A percentile compares a stretch with the other conserved stretches of the same genome.
phyloP scores from a whole-genome alignment of 2,797 vertebrate genomes.

The Enteromius fasciolatus region DNA sequence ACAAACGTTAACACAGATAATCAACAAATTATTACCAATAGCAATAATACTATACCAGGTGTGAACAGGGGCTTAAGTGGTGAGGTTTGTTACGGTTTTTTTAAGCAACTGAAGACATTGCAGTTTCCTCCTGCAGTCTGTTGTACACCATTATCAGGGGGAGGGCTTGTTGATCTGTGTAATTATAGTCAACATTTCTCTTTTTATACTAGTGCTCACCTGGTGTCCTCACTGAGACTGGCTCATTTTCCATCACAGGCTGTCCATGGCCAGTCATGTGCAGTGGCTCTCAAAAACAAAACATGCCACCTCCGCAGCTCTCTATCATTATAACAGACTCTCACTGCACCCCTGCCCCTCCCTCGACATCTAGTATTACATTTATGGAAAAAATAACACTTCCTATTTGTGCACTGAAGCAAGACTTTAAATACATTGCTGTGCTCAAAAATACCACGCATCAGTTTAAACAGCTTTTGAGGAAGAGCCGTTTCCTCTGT shows the following conservation, averaged over 20 bases:
- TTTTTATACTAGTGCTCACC: slow-evolving; percentile 50
- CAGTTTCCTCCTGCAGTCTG: neutral
- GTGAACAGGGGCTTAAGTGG: neutral
- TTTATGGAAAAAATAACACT: slow-evolving; percentile 60
- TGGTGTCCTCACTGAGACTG: slow-evolving; percentile 50
- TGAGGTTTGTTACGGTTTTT: neutral
- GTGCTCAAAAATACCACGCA: slow-evolving; percentile 54
- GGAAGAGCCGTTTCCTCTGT: slow-evolving; percentile 79
- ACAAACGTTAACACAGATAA: neutral
- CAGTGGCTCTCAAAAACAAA: slow-evolving; percentile 67
- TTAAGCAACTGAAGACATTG: neutral
- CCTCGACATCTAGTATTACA: slow-evolving; percentile 44
- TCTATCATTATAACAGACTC: slow-evolving; percentile 40
- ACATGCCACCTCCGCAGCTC: slow-evolving; percentile 57
- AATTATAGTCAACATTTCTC: slow-evolving; percentile 47
- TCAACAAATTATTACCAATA: neutral
- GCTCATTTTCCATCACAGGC: slow-evolving; percentile 74
- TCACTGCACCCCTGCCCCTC: slow-evolving; percentile 39
- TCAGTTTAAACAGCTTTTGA: slow-evolving; percentile 70
- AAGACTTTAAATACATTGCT: slow-evolving; percentile 51
- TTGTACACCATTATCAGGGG: neutral
- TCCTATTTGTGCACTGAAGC: slow-evolving; percentile 60
- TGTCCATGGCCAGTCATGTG: slow-evolving; percentile 78
- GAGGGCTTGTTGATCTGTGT: slow-evolving; percentile 26
- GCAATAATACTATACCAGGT: neutral